Evolutionary conservation across 2,888 invertebrate genomes (phyloP), one percentile per base, ranked within the genome.

Genomic region (Drosophila niveifrons): DNA sequence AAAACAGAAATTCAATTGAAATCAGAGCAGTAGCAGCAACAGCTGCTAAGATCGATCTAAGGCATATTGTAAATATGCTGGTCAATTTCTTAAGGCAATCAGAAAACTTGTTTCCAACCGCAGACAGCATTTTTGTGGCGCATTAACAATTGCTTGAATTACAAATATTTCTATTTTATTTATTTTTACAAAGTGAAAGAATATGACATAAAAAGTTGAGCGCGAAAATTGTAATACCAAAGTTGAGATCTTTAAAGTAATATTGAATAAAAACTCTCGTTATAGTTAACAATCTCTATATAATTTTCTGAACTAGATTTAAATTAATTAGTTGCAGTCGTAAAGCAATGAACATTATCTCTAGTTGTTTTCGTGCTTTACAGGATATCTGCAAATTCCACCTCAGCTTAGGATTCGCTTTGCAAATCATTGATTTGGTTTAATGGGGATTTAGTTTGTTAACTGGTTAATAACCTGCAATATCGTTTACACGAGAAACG

Each of bases 371-470:
- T 11, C 11, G 3, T 36, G 36, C 11, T 36, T n/a, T 36, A 36
- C 36, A 36, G 4, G 36, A 34, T 9, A 50, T 9, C 28, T 56
- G 28, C 13, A 36, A 64, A 43, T 65, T 44, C 52, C 56, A 8
- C 59, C 56, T 10, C 59, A 66, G 59, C 34, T 34, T 23, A 29
- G 18, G 44, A 41, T 57, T 57, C 48, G 18, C 41, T 6, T 39
- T n/a, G 23, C 39, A 17, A 50, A 47, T 46, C 15, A 57, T 15
- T 23, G 13, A 50, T 28, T 64, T 9, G 17, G 43, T 17, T 65
- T 69, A 75, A 81, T 84, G 67, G 59, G 51, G 55, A 48, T 63
- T 75, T 69, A 28, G 65, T 63, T 67, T 62, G 67, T 70, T 59
- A 72, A 84, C 48, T 68, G 75, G 72, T 67, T 68, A 78, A 81